phyloP scores from a whole-genome alignment of 1,140 invertebrate species.

The Aphaenogaster floridana region DNA sequence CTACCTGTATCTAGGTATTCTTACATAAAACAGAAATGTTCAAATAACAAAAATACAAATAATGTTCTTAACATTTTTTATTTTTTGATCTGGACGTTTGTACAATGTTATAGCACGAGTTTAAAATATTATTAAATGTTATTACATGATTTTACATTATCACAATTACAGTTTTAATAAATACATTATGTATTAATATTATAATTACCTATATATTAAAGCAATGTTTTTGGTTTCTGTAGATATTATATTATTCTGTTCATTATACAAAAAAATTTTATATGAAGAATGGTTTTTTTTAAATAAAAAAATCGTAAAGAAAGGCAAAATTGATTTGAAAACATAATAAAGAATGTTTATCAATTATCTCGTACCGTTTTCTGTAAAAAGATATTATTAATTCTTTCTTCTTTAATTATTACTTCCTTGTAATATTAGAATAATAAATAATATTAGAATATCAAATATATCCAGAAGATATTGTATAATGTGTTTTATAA shows the following conservation, averaged over 20 bases:
- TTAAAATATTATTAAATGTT: neutral
- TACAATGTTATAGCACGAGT: neutral
- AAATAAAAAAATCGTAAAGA: too few relatives aligned
- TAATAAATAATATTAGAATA: neutral
- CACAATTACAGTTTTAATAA: neutral
- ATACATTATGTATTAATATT: neutral
- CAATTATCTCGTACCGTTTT: neutral
- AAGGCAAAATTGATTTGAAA: too few relatives aligned
- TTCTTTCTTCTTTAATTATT: neutral
- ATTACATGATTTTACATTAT: too few relatives aligned
- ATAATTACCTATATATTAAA: neutral
- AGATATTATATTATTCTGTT: too few relatives aligned
- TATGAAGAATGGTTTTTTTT: too few relatives aligned
- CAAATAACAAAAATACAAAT: neutral
- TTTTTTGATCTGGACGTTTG: neutral
- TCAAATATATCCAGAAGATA: neutral
- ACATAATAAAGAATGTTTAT: too few relatives aligned
- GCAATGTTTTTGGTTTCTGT: too few relatives aligned
- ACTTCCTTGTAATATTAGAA: too few relatives aligned
- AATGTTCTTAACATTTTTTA: neutral
- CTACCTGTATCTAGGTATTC: too few relatives aligned
- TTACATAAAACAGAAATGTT: neutral
- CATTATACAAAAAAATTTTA: too few relatives aligned
- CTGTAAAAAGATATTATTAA: neutral
- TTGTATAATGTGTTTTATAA: neutral